A percentile compares a stretch with the other conserved stretches of the same genome.
These are phyloP conservation scores for Luperina nickerlii DNA, from an alignment of 2,888 invertebrate species.

Conservation along the genomic window DNA sequence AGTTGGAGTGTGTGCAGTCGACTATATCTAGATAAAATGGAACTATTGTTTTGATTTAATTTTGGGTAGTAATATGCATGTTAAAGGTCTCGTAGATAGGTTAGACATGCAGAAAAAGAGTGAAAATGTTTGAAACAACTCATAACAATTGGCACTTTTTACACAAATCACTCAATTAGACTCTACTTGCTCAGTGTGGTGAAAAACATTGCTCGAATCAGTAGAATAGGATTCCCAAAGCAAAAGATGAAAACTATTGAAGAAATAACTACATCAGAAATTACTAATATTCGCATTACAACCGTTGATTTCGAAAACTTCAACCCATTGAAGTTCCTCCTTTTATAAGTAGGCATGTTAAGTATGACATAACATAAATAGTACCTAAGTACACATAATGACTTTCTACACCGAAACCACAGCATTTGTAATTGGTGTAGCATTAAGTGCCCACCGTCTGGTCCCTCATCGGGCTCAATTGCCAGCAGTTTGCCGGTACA, in stretches of 20 bases:
- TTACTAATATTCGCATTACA: not conserved
- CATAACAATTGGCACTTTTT: not conserved
- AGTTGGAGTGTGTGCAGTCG: constrained; percentile 21
- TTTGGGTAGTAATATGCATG: not conserved
- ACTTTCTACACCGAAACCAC: constrained; percentile 23
- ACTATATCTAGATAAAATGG: constrained; percentile 8
- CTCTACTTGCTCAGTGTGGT: not conserved
- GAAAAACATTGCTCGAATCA: not conserved
- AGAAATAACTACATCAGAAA: not conserved
- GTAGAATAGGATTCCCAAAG: not conserved
- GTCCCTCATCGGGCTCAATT: constrained; percentile 69
- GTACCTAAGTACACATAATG: constrained; percentile 21
- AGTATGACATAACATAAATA: not conserved
- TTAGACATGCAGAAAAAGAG: not conserved
- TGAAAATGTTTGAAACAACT: not conserved
- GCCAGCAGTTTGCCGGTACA: constrained; percentile 16
- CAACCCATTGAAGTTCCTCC: not conserved
- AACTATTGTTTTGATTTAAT: constrained; percentile 29
- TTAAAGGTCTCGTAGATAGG: not conserved
- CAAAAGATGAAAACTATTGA: not conserved
- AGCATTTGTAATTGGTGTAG: constrained; percentile 44
- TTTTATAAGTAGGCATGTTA: not conserved
- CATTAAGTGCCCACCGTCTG: constrained; percentile 59
- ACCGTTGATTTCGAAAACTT: not conserved
- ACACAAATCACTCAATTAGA: not conserved